Conservation (phyloP, 2,888 invertebrate genomes). For the Nephrocerus scutellatus region DNA sequence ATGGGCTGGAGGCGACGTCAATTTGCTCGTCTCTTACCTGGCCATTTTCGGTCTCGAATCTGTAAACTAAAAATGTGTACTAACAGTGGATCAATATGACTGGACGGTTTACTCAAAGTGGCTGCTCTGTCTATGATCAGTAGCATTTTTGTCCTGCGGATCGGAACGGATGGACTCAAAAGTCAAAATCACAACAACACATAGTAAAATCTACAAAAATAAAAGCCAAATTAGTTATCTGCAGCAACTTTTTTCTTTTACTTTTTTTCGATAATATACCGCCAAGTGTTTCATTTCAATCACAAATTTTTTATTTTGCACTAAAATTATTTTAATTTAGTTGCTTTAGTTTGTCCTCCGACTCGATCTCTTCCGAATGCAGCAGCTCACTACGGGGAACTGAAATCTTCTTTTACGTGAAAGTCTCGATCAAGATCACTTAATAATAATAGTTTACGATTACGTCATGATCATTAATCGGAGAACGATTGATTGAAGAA, state of each 20-base stretch:
- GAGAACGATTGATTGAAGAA: constrained; percentile 6
- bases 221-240: constrained; percentile 27
- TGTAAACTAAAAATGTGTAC: constrained; percentile 13
- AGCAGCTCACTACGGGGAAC: no score
- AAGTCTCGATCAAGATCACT: no score
- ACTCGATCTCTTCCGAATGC: no score
- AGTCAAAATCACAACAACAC: constrained; percentile 32
- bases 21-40: constrained; percentile 38
- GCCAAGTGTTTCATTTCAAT: no score
- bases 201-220: constrained; percentile 26
- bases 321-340: no score
- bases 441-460: neutral
- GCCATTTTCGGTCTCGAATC: constrained; percentile 42
- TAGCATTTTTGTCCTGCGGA: neutral
- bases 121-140: neutral
- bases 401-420: no score
- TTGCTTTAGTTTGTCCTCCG: no score
- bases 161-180: constrained; percentile 13
- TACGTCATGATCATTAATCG: neutral
- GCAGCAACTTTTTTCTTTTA: constrained; percentile 10
- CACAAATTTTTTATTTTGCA: no score
- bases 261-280: neutral
- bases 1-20: constrained; percentile 15
- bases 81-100: no score
- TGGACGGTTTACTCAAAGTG: no score